Evolutionary conservation across 2,797 vertebrate genomes (phyloP).

Genomic region (Pteropus rufus): DNA sequence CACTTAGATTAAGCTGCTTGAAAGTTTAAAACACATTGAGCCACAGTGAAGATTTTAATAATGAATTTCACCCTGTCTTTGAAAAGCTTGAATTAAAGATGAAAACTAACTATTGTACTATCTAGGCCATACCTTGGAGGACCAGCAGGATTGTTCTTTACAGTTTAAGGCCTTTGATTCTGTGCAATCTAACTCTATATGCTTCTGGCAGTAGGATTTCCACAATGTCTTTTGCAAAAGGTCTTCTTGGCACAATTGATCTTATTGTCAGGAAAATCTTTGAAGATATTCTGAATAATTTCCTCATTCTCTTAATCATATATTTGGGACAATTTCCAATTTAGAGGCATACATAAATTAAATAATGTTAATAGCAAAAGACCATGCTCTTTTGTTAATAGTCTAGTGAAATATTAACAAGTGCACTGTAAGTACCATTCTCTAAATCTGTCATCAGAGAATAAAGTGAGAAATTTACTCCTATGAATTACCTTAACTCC

Average conservation of each 20-base stretch:
- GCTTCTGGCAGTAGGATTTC: slow-evolving; percentile 6
- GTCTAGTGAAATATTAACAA: not conserved
- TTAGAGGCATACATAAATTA: not conserved
- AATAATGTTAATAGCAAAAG: not conserved
- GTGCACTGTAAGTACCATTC: not conserved
- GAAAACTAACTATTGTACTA: slow-evolving; percentile 54
- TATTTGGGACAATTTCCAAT: not conserved
- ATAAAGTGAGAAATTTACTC: not conserved
- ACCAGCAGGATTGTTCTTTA: slow-evolving; percentile 20
- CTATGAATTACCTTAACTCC: not conserved
- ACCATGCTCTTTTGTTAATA: not conserved
- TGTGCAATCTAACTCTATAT: not conserved
- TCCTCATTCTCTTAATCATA: not conserved
- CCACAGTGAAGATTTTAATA: slow-evolving; percentile 47
- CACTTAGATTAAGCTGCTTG: not conserved
- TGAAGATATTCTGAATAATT: slow-evolving; percentile 32
- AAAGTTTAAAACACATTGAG: slow-evolving; percentile 55
- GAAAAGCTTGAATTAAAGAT: slow-evolving; percentile 40
- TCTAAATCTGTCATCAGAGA: not conserved
- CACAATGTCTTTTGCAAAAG: slow-evolving; percentile 32
- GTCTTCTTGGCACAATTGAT: not conserved
- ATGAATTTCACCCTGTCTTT: slow-evolving; percentile 44
- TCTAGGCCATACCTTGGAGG: not conserved
- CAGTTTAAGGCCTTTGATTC: slow-evolving; percentile 49
- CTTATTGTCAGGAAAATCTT: slow-evolving; percentile 4